A percentile compares a stretch with the other conserved stretches of the same genome.
phyloP scores from a whole-genome alignment of 2,113 vertebrate species.

The Sterrhoptilus dennistouni region DNA sequence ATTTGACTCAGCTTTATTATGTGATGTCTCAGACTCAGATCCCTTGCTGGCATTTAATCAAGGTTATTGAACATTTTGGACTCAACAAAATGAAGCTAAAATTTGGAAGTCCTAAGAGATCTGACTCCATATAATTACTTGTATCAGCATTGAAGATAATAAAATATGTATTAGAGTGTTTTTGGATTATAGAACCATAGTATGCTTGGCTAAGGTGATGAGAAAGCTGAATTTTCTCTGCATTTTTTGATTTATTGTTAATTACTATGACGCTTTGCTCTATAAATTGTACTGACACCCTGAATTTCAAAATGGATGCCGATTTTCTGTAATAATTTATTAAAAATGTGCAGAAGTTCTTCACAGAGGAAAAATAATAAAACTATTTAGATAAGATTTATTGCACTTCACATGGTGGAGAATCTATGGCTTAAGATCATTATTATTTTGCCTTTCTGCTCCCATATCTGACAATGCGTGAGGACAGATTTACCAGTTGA shows the following conservation, averaged over 20 bases:
- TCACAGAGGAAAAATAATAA: constrained; percentile 29
- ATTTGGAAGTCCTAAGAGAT: background rate
- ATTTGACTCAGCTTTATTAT: constrained; percentile 47
- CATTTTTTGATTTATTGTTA: constrained; percentile 56
- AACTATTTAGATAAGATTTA: constrained; percentile 63
- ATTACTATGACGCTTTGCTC: constrained; percentile 33
- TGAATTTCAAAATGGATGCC: constrained; percentile 32
- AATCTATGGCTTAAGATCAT: constrained; percentile 1
- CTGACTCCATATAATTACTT: background rate
- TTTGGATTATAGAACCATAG: background rate
- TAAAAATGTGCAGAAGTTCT: constrained; percentile 29
- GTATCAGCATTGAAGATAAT: background rate
- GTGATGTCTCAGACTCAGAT: background rate
- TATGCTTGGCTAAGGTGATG: background rate
- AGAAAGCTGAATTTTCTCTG: constrained; percentile 25
- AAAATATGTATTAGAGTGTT: background rate
- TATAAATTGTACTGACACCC: constrained; percentile 43
- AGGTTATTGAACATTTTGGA: constrained; percentile 7
- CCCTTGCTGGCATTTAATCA: constrained; percentile 3
- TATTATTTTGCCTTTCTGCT: constrained; percentile 4
- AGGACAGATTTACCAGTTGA: constrained; percentile 30
- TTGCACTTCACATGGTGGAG: background rate
- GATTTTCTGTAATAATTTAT: constrained; percentile 56
- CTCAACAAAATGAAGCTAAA: background rate
- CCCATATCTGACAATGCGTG: background rate